Evolutionary conservation across 2,113 vertebrate genomes (phyloP).

Genomic region (Suncus etruscus): DNA sequence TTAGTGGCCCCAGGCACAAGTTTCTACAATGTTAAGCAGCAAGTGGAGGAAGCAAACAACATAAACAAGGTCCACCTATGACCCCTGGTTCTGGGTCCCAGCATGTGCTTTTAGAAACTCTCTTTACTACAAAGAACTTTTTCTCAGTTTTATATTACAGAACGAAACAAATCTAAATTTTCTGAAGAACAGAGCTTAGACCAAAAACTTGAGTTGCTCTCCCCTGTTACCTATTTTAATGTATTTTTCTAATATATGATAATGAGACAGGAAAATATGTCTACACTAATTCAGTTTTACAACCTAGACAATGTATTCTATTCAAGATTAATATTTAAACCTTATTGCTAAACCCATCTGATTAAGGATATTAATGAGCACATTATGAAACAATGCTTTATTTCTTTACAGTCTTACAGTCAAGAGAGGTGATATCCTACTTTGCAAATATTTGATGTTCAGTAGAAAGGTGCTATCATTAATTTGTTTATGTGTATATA

Average conservation of each 20-base stretch:
- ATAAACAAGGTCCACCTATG: background rate
- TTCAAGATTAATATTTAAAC: background rate
- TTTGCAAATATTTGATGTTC: constrained; percentile 35
- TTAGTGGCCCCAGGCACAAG: background rate
- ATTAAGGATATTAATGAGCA: constrained; percentile 24
- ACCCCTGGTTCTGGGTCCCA: background rate
- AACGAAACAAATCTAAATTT: background rate
- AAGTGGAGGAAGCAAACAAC: background rate
- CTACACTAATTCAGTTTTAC: constrained; percentile 12
- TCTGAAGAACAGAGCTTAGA: background rate
- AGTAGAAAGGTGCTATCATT: background rate
- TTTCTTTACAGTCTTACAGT: background rate
- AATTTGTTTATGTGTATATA: background rate
- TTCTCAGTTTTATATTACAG: background rate
- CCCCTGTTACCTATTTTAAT: background rate
- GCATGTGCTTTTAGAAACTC: background rate
- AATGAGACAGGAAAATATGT: background rate
- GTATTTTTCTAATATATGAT: background rate
- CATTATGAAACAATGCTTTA: background rate
- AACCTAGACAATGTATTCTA: background rate
- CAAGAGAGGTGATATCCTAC: background rate
- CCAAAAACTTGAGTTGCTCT: background rate
- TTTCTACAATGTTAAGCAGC: background rate
- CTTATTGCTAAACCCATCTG: background rate
- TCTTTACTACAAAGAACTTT: background rate